Evolutionary conservation across 1,140 invertebrate genomes (phyloP), one percentile per base, ranked within the genome.

Genomic region (Condylostylus longicornis): DNA sequence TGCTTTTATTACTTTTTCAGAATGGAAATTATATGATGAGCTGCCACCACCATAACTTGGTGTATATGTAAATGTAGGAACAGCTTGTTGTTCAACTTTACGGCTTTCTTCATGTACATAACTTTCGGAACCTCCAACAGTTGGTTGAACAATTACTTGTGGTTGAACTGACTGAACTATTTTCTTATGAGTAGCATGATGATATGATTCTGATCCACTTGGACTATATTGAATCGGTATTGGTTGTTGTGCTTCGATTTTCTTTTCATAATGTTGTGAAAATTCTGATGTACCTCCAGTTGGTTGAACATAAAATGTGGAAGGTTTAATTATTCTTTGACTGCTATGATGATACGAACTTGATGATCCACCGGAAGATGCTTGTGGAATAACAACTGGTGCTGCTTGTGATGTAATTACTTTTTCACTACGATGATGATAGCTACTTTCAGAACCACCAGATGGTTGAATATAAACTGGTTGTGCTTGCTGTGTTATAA

Each of bases 1-100:
- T 20, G 46, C 42, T 33, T 44, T 20, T 14, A 31, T 18, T 6
- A 41, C 15, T 42, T 58, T 54, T 29, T 50, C 49, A 19, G 53
- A 51, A 12, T 50, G 49, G 10, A 52, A 39, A 25, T 49, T 53
- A 15, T 49, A 46, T 42, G 56, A 45, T 0, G 50, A 43, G 29
- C 47, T 43, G 19, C 41, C 48, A 12, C 37, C 38, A 37, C 32
- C 13, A 44, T 38, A 5, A 51, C 14, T 35, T 39, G 51, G 21
- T 43, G 46, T 13, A 29, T 35, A 14, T 34, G 42, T 2, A 55
- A 38, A 3, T 45, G 31, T 23, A 13, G 36, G 39, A 14, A 23
- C 42, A 15, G 45, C 28, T 25, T 43, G 35, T 12, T 19, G 33
- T 42, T 43, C 28, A 12, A 30, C 22, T 9, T 34, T 33, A 23